These are phyloP conservation scores for Diaperis boleti DNA, from an alignment of 2,888 invertebrate species.

Conservation along the genomic window DNA sequence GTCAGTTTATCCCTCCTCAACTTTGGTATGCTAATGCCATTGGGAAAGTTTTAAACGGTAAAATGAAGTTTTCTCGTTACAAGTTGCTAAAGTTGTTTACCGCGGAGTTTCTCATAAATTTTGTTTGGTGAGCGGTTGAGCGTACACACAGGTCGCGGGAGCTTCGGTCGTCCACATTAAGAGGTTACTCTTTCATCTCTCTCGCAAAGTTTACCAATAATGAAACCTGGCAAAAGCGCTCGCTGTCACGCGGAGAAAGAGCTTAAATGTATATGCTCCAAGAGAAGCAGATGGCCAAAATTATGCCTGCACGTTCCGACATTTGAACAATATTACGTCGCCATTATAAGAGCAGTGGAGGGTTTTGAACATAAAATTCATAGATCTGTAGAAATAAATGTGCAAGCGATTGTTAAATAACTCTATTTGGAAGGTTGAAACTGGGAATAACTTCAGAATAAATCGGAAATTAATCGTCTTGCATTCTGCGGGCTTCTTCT, in stretches of 20 bases:
- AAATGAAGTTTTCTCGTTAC: constrained; percentile 61
- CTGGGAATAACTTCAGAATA: too few species aligned
- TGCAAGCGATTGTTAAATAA: too few species aligned
- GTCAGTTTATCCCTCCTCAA: constrained; percentile 25
- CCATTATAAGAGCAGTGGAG: too few species aligned
- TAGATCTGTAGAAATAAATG: too few species aligned
- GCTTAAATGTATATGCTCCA: neutral
- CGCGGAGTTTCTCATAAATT: constrained; percentile 55
- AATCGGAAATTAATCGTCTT: too few species aligned
- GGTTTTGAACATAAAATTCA: too few species aligned
- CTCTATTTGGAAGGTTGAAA: too few species aligned
- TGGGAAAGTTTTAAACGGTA: constrained; percentile 54
- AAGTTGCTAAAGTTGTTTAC: constrained; percentile 57
- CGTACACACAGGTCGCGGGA: constrained; percentile 40
- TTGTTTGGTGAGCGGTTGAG: constrained; percentile 49
- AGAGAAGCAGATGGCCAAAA: neutral
- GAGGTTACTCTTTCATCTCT: constrained; percentile 38
- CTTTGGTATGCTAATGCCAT: constrained; percentile 53
- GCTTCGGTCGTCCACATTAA: constrained; percentile 38
- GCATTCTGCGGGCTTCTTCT: too few species aligned
- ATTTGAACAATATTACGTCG: too few species aligned
- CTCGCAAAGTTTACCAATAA: constrained; percentile 23
- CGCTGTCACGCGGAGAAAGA: neutral
- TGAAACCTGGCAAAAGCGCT: neutral
- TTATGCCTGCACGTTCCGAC: neutral